Evolutionary conservation across 92 coral and sea anemone species (phyloP), one percentile per base, ranked within the genome.

Genomic region (Zoanthus sansibaricus): DNA sequence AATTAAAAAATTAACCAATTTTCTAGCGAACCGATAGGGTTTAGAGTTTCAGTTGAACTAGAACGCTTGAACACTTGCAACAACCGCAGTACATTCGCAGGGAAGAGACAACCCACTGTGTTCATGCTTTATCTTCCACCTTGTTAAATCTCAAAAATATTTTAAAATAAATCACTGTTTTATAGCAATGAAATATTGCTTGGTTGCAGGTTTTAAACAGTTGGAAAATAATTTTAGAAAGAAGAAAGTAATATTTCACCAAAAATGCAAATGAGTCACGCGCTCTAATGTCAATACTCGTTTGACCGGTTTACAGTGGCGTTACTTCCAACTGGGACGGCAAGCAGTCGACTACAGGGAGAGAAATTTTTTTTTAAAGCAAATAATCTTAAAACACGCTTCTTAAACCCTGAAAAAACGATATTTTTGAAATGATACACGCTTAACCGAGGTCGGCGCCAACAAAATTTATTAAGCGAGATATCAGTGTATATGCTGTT

Each of bases 191-290:
- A 17, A 58, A 61, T 56, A 12, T 44, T 78, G 83, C 6, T 80
- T 80, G 37, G 13, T 17, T 42, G 11, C 4, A 9, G 83, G 59
- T 44, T 64, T 62, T 12, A 21, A 61, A 80, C 17, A 18, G 66
- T 37, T 76, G 17, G 9, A 75, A 75, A 48, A 75, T 47, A 62
- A 62, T 16, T 61, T 62, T 42, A 8, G 78, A 69, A 51, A 25
- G 46, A n/a, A 18, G 25, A 62, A 62, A n/a, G 69, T 18, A 62
- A 62, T 62, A 62, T 62, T 18, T 62, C 31, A 62, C 55, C 55
- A 49, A 49, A 32, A 16, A 59, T 80, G 74, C 85, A 80, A 80
- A 64, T 80, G 61, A 80, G 85, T 80, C 85, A 80, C 85, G 85
- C 85, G 85, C 85, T 66, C 58, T 72, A 20, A 21, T 1, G 45